Evolutionary conservation across 2,113 vertebrate genomes (phyloP).

Genomic region (Bos indicus): DNA sequence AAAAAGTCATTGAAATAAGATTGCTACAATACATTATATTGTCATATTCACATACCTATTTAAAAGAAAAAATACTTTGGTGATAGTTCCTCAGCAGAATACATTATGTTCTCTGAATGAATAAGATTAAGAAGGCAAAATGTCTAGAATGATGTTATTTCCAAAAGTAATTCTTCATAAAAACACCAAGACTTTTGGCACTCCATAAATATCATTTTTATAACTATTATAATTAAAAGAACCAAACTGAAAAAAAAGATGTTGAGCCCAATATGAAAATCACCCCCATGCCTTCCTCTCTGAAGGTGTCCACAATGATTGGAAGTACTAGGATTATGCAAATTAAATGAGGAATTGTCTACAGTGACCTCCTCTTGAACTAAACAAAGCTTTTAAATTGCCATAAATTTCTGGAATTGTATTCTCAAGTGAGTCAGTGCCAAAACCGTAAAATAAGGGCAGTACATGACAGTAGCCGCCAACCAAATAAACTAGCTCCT

Average conservation of each 20-base stretch:
- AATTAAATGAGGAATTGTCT: conserved; percentile 48
- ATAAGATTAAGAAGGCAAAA: conserved; percentile 26
- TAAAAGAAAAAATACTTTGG: conserved; percentile 6
- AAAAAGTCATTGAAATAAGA: conserved; percentile 47
- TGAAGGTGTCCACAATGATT: neutral
- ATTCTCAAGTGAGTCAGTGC: neutral
- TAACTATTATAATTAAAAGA: conserved; percentile 9
- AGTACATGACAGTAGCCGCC: neutral
- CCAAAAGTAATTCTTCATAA: conserved; percentile 27
- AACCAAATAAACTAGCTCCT: neutral
- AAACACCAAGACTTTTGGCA: neutral
- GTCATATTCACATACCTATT: neutral
- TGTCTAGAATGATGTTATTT: conserved; percentile 11
- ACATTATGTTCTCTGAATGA: conserved; percentile 17
- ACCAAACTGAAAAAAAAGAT: neutral
- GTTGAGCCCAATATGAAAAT: neutral
- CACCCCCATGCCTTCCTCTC: neutral
- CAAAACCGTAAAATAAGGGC: neutral
- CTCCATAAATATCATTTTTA: conserved; percentile 33
- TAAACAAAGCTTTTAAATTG: conserved; percentile 42
- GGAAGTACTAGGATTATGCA: conserved; percentile 15
- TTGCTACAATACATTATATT: neutral
- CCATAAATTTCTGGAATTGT: conserved; percentile 26
- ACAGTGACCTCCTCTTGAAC: conserved; percentile 34
- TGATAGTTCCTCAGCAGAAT: conserved; percentile 29